These are phyloP conservation scores for Crypturellus tataupa DNA, from an alignment of 2,797 vertebrate genomes.

Conservation along the genomic window DNA sequence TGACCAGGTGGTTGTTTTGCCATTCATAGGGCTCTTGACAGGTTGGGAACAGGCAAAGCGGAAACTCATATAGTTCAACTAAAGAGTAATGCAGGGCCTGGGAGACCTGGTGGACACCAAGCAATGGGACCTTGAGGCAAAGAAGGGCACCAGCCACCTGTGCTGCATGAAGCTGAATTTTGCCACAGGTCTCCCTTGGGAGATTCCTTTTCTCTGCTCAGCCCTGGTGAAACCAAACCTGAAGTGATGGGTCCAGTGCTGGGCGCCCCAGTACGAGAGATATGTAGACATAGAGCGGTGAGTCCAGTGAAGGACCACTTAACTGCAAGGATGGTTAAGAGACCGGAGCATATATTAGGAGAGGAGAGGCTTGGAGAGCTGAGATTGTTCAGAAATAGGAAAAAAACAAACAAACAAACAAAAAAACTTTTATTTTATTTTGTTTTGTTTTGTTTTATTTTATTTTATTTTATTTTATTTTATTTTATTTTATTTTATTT, in stretches of 20 bases:
- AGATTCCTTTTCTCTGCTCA: not conserved
- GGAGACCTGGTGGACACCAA: not conserved
- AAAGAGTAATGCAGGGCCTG: not conserved
- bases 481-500: too few species aligned
- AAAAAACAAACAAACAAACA: too few species aligned
- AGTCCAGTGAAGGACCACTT: not conserved
- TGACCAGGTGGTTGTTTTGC: not conserved
- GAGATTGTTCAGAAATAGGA: not conserved
- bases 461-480: too few species aligned
- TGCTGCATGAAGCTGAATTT: too few species aligned
- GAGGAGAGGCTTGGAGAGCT: not conserved
- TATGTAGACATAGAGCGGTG: accelerated
- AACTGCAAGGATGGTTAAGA: not conserved
- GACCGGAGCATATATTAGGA: not conserved
- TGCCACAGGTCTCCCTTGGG: not conserved
- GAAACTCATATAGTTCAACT: not conserved
- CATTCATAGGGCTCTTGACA: not conserved
- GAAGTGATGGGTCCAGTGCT: not conserved
- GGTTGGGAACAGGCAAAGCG: not conserved
- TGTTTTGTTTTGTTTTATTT: too few species aligned
- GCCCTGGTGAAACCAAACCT: not conserved
- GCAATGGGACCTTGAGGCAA: accelerated
- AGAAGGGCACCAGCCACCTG: accelerated
- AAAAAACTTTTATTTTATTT: too few species aligned
- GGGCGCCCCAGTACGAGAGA: not conserved